A percentile compares a stretch with the other conserved stretches of the same genome.
Conservation (phyloP, 37 sponge, comb jelly and placozoan species). For the Hexactinellida sp. region DNA sequence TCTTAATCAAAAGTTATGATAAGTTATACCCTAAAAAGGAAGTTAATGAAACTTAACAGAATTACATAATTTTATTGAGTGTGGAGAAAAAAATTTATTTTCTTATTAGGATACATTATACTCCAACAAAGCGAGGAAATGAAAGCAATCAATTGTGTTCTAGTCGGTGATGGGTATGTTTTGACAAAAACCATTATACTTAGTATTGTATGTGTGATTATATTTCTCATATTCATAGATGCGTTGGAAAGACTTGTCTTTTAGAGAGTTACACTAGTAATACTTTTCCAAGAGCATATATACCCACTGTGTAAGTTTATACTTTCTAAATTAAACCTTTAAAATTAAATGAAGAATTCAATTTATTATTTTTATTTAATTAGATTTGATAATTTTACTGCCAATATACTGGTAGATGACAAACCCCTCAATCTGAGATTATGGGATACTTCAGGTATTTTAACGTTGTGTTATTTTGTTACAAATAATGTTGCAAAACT, state of each 20-base stretch:
- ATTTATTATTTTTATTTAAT: neutral
- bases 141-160: neutral
- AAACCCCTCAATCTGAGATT: neutral
- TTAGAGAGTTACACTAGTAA: neutral
- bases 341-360: neutral
- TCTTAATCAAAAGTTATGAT: too few species aligned
- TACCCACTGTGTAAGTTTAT: neutral
- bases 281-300: neutral
- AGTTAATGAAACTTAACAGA: too few species aligned
- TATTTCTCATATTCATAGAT: neutral
- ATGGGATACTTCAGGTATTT: conserved; percentile 5
- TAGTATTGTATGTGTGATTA: neutral
- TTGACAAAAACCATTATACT: neutral
- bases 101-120: too few species aligned
- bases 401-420: neutral
- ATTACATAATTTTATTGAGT: too few species aligned
- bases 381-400: conserved; percentile 11
- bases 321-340: neutral
- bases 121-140: too few species aligned
- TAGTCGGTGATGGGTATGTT: neutral
- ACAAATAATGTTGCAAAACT: too few species aligned
- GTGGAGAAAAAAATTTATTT: neutral
- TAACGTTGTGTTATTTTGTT: too few species aligned
- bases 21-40: too few species aligned
- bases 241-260: neutral